Evolutionary conservation across 2,888 invertebrate species (phyloP), one percentile per base, ranked within the genome.

Genomic region (Drosophila pegasa): DNA sequence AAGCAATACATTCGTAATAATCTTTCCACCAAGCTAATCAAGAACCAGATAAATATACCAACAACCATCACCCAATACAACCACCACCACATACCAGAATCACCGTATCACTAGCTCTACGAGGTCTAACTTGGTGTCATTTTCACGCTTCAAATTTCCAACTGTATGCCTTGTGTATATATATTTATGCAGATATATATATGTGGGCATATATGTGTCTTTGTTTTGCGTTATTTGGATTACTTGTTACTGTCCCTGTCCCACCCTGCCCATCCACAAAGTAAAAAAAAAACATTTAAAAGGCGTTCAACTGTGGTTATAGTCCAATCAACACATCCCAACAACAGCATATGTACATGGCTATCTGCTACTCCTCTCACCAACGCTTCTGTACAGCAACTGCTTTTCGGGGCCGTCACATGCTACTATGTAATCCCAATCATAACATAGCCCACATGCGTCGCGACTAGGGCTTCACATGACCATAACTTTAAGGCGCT

Each of bases 61-160:
- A 79, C 67, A 79, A 87, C 68, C 63, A 75, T 59, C 72, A 84
- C 80, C 79, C 82, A 77, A 58, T 66, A 65, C 45, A 56, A 72
- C 48, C 37, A 75, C 56, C 56, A 84, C 59, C 62, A 51, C 20
- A 73, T 63, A 75, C 70, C 80, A 74, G 84, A 70, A 71, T 86
- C 86, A 86, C 86, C 86, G 86, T 89, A 89, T 86, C 86, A 86
- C 86, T 86, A 86, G 87, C 80, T 86, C 81, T 88, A 85, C 89
- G 78, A 80, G 80, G 70, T 74, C 77, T 89, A 80, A 86, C 73
- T 87, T 88, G 89, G 86, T 86, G 86, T 86, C 86, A 89, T 86
- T 86, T 82, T 86, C 84, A 89, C 80, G 88, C 89, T 89, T 89
- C 83, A 67, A 84, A 67, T 63, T 60, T 56, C 54, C 56, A 75